Evolutionary conservation across 1,140 invertebrate species (phyloP), one percentile per base, ranked within the genome.

Genomic region (Micrasema longulum): DNA sequence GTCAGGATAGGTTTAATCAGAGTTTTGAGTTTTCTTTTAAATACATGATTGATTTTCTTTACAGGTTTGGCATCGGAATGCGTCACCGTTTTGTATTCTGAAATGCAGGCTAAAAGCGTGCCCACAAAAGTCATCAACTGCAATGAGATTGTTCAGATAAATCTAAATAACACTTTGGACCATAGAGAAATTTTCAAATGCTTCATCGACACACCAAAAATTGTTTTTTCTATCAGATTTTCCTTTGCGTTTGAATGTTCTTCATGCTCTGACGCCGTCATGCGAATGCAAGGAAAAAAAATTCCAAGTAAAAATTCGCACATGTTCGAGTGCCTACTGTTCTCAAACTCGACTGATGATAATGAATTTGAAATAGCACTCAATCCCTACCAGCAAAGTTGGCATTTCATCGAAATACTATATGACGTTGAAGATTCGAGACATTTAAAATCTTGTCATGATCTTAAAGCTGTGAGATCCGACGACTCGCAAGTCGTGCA

Each of bases 31-130:
- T n/a, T n/a, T n/a, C n/a, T n/a, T n/a, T n/a, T n/a, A n/a, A n/a
- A n/a, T n/a, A n/a, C n/a, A n/a, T n/a, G n/a, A n/a, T n/a, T n/a
- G n/a, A 9, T 71, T 53, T 55, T 48, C n/a, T 65, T 83, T 84
- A 10, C 79, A 85, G 84, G 83, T 76, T 78, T 85, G 11, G 82
- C 82, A 9, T 79, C 83, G 0, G 77, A 80, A 35, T 85, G 84
- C 62, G 79, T 82, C 66, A 89, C 88, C 2, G 79, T 87, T 22
- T 76, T 89, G 3, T 86, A 89, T 57, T 85, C 87, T 3, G 87
- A 89, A 75, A 78, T 89, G 55, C 83, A 84, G 76, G 75, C 88
- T 1, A 86, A 87, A 75, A 77, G 65, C 69, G 47, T 62, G n/a
- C n/a, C n/a, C n/a, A n/a, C n/a, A 74, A 72, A 80, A 62, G 71